Conservation (phyloP, 2,113 vertebrate genomes). For the Aegithalos caudatus region DNA sequence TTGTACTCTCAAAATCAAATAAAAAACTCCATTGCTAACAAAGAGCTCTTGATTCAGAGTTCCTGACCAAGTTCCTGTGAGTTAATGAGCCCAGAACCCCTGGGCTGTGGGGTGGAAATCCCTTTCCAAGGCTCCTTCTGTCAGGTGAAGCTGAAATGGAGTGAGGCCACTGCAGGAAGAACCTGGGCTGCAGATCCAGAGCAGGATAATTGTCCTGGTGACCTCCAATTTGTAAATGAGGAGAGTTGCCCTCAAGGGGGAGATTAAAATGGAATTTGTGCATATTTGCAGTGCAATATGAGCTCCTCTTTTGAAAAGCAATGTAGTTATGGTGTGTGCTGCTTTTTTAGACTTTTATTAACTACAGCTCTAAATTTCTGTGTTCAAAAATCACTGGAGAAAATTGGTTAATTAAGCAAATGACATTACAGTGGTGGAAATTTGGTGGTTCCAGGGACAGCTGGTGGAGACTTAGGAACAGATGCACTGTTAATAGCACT, state of each 20-base stretch:
- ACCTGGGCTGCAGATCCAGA: background rate
- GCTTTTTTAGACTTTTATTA: background rate
- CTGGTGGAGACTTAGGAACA: background rate
- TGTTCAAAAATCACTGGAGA: background rate
- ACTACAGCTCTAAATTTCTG: background rate
- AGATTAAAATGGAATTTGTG: background rate
- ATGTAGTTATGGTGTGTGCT: background rate
- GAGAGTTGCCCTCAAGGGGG: background rate
- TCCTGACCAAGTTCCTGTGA: background rate
- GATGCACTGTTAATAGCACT: background rate
- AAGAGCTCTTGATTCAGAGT: background rate
- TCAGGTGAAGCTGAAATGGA: background rate
- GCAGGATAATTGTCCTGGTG: background rate
- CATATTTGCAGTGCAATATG: background rate
- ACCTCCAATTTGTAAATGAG: background rate
- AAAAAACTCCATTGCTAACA: background rate
- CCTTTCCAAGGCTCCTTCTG: background rate
- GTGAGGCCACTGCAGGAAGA: background rate
- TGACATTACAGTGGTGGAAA: background rate
- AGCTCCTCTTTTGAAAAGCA: background rate
- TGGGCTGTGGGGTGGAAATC: background rate
- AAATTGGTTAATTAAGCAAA: background rate
- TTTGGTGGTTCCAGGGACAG: background rate
- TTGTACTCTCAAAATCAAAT: background rate
- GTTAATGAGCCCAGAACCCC: background rate